Conservation (phyloP, 92 coral and sea anemone genomes). For the Metridium senile region DNA sequence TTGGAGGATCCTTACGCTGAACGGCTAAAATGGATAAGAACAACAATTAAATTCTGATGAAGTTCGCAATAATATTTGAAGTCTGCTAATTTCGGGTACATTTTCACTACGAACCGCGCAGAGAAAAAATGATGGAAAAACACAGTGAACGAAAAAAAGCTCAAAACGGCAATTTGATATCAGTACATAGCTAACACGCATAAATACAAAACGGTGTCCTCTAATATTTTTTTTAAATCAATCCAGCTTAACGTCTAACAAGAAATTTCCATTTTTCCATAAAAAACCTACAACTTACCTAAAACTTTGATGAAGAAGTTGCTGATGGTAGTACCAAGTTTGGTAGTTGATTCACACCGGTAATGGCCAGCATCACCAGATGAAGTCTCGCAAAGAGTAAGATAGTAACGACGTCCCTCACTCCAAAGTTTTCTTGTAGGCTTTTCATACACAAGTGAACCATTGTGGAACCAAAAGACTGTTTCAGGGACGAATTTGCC, state of each 20-base stretch:
- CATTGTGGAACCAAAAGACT: slow-evolving; percentile 85
- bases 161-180: too few relatives aligned
- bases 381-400: slow-evolving; percentile 66
- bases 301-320: slow-evolving; percentile 78
- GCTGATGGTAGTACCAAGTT: slow-evolving; percentile 81
- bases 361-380: slow-evolving; percentile 88
- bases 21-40: slow-evolving; percentile 12
- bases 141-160: too few relatives aligned
- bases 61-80: too few relatives aligned
- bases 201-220: too few relatives aligned
- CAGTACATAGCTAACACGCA: too few relatives aligned
- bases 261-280: background rate
- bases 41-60: background rate
- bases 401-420: slow-evolving; percentile 57
- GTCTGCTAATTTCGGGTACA: too few relatives aligned
- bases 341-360: slow-evolving; percentile 83
- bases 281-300: slow-evolving; percentile 52
- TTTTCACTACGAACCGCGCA: too few relatives aligned
- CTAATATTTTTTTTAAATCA: too few relatives aligned
- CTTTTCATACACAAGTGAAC: slow-evolving; percentile 56
- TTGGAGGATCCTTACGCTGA: slow-evolving; percentile 51
- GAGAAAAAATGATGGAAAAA: too few relatives aligned
- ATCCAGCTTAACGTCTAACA: too few relatives aligned
- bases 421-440: slow-evolving; percentile 61
- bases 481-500: slow-evolving; percentile 75